Base-by-base conservation (phyloP, 1,140 invertebrate species). In the Pachyrhynchus sulphureomaculatus region DNA sequence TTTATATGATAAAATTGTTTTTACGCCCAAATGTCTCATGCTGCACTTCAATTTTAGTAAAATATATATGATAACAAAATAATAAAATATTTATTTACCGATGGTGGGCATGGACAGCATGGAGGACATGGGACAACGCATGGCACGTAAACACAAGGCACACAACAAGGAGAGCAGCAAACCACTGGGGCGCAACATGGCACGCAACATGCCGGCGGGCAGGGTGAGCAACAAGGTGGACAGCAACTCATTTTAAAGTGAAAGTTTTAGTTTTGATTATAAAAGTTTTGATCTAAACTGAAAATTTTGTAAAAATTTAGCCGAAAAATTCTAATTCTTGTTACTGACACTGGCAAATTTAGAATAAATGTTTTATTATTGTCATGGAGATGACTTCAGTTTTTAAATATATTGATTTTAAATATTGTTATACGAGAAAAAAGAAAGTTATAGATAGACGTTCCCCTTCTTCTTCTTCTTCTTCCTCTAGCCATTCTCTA, bases 71-170 rank as follows among this genome's bases (percentile, higher is more conserved):
- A 32, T 12, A 12, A 39, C 5, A 5, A 5, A 21, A 18, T 44
- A 10, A 36, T 29, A 42, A 34, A 47, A 9, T 29, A 41, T 34
- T 59, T 49, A 12, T 48, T n/a, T n/a, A n/a, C n/a, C n/a, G n/a
- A 5, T 18, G 54, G 62, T 12, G 48, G 48, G 32, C 62, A 64
- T 5, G 54, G 62, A 48, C 62, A 64, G 34, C 54, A 64, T 13
- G 62, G 62, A 13, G 62, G 58, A 41, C 54, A 64, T 13, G 62
- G 62, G 10, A 55, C 58, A 3, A 64, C 62, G 4, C 58, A 54
- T 26, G 62, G 62, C 1, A 64, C 62, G 37, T 64, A 64, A 10
- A 64, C 62, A 24, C 54, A 58, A 1, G 62, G 55, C 18, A 64
- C 62, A 21, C 54, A 58, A 12, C 58, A 54, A 5, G 62, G 62